Evolutionary conservation across 2,888 invertebrate genomes (phyloP).

Genomic region (Xestia ashworthii): DNA sequence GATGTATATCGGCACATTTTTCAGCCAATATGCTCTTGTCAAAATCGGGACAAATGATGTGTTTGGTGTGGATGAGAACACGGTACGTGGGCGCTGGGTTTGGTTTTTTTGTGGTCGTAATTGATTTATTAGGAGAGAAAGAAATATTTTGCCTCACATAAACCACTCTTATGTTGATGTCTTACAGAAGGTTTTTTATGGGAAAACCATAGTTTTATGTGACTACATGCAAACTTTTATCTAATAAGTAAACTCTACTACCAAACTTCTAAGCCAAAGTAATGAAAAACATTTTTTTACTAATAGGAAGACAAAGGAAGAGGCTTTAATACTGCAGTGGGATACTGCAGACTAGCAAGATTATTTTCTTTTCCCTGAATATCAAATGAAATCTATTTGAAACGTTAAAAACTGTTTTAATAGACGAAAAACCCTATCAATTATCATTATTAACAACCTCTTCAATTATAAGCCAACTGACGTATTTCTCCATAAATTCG

Average conservation of each 20-base stretch:
- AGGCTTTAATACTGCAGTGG: no score
- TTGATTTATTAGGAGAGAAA: slow-evolving; percentile 2
- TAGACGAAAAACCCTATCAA: no score
- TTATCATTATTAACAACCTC: not conserved
- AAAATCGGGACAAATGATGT: slow-evolving; percentile 55
- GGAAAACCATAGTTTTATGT: not conserved
- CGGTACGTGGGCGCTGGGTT: slow-evolving; percentile 49
- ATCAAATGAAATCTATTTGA: no score
- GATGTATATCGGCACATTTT: slow-evolving; percentile 85
- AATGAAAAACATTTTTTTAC: no score
- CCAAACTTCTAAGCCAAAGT: no score
- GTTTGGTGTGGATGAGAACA: slow-evolving; percentile 43
- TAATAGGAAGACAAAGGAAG: no score
- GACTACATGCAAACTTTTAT: not conserved
- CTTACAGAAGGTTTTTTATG: not conserved
- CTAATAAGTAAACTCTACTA: not conserved
- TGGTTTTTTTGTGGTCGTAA: not conserved
- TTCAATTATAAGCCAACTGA: not conserved
- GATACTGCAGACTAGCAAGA: no score
- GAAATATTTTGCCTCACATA: no score
- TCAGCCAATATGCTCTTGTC: slow-evolving; percentile 71
- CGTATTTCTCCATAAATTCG: no score
- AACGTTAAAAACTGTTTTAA: no score
- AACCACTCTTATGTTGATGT: no score
- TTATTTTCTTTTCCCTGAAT: no score